A percentile compares a stretch with the other conserved stretches of the same genome.
These are phyloP conservation scores for Dicentrarchus labrax DNA, from an alignment of 2,113 vertebrate species.

Conservation along the genomic window DNA sequence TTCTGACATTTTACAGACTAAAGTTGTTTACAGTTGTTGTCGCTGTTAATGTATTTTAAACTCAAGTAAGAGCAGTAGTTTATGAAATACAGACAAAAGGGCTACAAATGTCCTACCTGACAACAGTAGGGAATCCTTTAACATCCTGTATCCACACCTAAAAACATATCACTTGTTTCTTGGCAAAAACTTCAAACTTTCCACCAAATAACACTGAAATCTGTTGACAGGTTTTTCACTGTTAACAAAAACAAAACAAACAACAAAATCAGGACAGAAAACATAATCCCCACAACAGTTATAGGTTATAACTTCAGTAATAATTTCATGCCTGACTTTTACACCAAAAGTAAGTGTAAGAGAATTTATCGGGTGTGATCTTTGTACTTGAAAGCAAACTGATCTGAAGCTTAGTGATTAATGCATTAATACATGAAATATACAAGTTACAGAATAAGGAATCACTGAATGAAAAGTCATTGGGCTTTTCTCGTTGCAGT, in stretches of 20 bases:
- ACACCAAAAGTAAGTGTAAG: neutral
- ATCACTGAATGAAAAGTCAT: neutral
- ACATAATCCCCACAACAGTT: neutral
- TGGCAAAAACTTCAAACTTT: too few species aligned
- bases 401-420: neutral
- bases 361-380: neutral
- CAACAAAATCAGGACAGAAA: neutral
- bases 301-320: neutral
- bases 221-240: neutral
- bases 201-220: neutral
- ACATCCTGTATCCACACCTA: neutral
- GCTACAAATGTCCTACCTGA: neutral
- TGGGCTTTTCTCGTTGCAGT: neutral
- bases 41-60: neutral
- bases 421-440: neutral
- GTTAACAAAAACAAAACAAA: neutral
- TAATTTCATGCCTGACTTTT: neutral
- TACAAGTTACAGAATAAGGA: neutral
- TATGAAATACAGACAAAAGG: neutral
- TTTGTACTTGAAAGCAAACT: neutral
- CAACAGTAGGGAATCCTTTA: neutral
- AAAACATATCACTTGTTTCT: neutral
- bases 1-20: neutral
- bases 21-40: neutral
- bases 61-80: neutral